Percentiles rank a stretch among this genome's conserved stretches.
Evolutionary conservation across 2,113 vertebrate genomes (phyloP).

Genomic region (Dipodomys merriami): DNA sequence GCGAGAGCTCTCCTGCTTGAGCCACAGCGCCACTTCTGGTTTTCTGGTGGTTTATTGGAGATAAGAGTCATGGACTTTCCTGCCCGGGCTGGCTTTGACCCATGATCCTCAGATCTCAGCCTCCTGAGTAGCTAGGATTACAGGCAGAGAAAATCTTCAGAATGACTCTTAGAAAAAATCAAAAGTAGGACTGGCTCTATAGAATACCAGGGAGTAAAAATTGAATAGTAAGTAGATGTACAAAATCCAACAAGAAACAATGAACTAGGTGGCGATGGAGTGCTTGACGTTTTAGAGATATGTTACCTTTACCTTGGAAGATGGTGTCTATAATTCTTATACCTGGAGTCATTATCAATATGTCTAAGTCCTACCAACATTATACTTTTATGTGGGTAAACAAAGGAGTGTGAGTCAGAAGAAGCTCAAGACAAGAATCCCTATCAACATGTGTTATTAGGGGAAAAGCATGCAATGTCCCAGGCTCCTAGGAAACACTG

Average conservation of each 20-base stretch:
- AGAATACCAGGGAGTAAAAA: background rate
- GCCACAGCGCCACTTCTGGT: too few species aligned
- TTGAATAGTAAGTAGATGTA: background rate
- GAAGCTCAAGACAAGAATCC: background rate
- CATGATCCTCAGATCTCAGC: too few species aligned
- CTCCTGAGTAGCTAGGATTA: too few species aligned
- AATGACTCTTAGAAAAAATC: background rate
- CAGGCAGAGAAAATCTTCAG: background rate
- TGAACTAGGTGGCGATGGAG: background rate
- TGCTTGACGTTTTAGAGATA: background rate
- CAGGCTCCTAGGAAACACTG: background rate
- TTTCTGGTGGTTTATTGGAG: too few species aligned
- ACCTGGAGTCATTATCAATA: background rate
- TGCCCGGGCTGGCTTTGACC: too few species aligned
- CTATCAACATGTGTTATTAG: background rate
- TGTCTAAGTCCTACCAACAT: background rate
- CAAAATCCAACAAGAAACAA: background rate
- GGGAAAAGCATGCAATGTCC: background rate
- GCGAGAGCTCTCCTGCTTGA: too few species aligned
- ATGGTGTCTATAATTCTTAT: background rate
- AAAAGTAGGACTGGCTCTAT: background rate
- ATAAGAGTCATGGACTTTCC: too few species aligned
- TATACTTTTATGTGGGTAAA: background rate
- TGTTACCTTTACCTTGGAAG: background rate
- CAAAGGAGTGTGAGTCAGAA: background rate